These are phyloP conservation scores for Meteorus cinctellus DNA, from an alignment of 2,888 invertebrate species.

Conservation along the genomic window DNA sequence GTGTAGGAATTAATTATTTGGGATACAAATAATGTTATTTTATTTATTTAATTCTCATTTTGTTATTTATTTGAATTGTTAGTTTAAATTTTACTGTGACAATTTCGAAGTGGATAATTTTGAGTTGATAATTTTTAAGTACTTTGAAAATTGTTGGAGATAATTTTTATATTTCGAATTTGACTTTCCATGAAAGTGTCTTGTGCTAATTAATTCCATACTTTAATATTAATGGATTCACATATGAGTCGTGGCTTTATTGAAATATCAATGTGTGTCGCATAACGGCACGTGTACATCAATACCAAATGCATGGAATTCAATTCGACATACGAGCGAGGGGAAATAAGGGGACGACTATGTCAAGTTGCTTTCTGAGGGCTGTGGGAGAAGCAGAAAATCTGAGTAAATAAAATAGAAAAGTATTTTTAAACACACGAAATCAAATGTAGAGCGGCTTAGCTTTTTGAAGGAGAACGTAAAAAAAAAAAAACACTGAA, in stretches of 20 bases:
- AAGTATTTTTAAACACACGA: constrained; percentile 11
- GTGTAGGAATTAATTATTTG: too few relatives aligned
- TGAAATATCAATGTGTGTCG: constrained; percentile 12
- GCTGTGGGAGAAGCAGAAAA: background rate
- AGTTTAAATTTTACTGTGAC: too few relatives aligned
- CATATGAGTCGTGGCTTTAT: constrained; percentile 5
- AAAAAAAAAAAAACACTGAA: background rate
- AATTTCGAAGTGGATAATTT: too few relatives aligned
- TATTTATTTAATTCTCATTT: too few relatives aligned
- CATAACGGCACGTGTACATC: constrained; percentile 11
- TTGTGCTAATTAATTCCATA: constrained; percentile 3
- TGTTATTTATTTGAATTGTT: too few relatives aligned
- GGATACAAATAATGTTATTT: too few relatives aligned
- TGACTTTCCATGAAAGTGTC: background rate
- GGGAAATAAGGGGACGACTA: background rate
- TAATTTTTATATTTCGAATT: too few relatives aligned
- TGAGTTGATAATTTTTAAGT: too few relatives aligned
- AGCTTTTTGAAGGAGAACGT: background rate
- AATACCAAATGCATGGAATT: constrained; percentile 23
- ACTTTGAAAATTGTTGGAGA: too few relatives aligned
- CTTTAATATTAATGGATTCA: background rate
- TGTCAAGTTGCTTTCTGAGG: constrained; percentile 8
- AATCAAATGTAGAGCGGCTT: constrained; percentile 7
- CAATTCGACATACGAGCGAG: constrained; percentile 6
- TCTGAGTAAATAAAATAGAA: constrained; percentile 11